These are phyloP conservation scores for Lasioglossum baleicum DNA, from an alignment of 1,140 invertebrate genomes.

Conservation along the genomic window DNA sequence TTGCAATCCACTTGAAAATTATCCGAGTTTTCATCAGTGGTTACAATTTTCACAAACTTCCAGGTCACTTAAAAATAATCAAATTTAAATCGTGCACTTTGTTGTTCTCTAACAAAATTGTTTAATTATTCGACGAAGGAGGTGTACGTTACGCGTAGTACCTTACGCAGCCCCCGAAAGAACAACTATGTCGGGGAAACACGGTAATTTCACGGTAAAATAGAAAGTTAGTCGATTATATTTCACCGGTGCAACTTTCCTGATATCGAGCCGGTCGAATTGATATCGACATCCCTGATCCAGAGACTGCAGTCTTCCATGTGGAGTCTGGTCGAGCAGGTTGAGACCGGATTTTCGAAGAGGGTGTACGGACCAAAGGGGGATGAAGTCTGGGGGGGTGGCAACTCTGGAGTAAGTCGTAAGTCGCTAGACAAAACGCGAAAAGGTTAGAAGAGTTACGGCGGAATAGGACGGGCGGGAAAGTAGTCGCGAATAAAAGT, in stretches of 20 bases:
- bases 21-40: too few relatives aligned
- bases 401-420: constrained; percentile 23
- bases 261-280: constrained; percentile 40
- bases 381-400: not conserved
- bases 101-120: too few relatives aligned
- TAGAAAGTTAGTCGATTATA: not conserved
- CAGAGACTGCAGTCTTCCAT: not conserved
- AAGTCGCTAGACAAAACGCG: constrained; percentile 48
- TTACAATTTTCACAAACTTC: too few relatives aligned
- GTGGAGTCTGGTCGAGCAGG: constrained; percentile 12
- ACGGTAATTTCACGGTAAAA: not conserved
- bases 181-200: too few relatives aligned
- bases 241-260: not conserved
- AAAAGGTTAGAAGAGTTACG: constrained; percentile 26
- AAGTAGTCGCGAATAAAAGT: constrained; percentile 54
- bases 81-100: too few relatives aligned
- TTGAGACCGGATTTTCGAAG: constrained; percentile 45
- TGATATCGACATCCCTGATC: constrained; percentile 47
- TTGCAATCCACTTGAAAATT: too few relatives aligned
- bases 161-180: too few relatives aligned
- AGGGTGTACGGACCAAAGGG: not conserved
- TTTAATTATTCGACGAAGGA: too few relatives aligned
- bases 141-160: too few relatives aligned
- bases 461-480: constrained; percentile 9
- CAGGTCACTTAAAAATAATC: too few relatives aligned